Evolutionary conservation across 2,113 vertebrate genomes (phyloP), one percentile per base, ranked within the genome.

Genomic region (Hyperoodon ampullatus): DNA sequence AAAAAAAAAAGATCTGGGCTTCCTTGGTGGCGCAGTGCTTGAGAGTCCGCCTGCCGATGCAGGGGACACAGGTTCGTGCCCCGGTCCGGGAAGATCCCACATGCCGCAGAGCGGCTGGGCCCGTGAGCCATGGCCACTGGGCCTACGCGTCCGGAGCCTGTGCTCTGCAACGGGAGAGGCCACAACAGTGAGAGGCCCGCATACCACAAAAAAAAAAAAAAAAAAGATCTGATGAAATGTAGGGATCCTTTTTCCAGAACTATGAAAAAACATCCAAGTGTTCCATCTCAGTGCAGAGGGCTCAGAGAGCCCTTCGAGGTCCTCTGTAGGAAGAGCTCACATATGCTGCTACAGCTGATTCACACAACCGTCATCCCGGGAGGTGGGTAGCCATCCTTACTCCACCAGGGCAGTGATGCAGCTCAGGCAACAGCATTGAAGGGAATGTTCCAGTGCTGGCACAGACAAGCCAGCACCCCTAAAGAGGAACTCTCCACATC

Each of bases 281-380:
- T 23, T 53, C 47, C 50, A 35, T 10, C 6, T 21, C 23, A 26
- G 82, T 1, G 24, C 26, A 19, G 71, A 61, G 35, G 39, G 15
- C n/a, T 55, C 10, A 6, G 0, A 30, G 58, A 28, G 3, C 70
- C 60, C 70, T 90, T 24, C 19, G 23, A 60, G 80, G 58, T 2
- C 16, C 80, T 53, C 30, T 24, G 1, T 23, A 35, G 75, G 53
- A 44, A 44, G 28, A 13, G 10, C 6, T 15, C 24, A 6, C 6
- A 3, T 3, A 12, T 2, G 19, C 11, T 18, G 11, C 24, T 30
- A 26, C 21, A 3, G 33, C 10, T 11, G 35, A 42, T 14, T 61
- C 35, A 26, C 9, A 21, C 0, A 0, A 26, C 19, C 4, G 16
- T 18, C 8, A 5, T 26, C 53, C 47, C 33, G 0, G 6, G 35